Percentiles rank a stretch among this genome's conserved stretches.
These are phyloP conservation scores for Littorina saxatilis DNA, from an alignment of 1,140 invertebrate genomes.

Conservation along the genomic window DNA sequence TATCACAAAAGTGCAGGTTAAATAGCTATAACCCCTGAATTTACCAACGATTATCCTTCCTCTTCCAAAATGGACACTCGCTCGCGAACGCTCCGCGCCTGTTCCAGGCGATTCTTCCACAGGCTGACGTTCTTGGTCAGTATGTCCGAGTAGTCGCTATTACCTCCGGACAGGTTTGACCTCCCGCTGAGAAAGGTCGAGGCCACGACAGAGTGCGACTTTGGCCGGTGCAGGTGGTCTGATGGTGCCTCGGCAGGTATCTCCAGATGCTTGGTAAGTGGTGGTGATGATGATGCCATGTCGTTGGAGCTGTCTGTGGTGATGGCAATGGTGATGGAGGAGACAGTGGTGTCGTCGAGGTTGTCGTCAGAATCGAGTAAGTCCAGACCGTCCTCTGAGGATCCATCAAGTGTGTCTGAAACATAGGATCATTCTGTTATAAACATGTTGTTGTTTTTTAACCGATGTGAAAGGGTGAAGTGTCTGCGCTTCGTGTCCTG, in stretches of 20 bases:
- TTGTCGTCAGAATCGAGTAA: background rate
- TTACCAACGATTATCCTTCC: background rate
- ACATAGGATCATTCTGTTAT: background rate
- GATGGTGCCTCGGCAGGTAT: background rate
- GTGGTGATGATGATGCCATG: background rate
- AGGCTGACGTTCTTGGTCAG: constrained; percentile 25
- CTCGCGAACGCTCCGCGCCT: background rate
- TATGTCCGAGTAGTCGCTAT: constrained; percentile 27
- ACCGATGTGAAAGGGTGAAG: too few species aligned
- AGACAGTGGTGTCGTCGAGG: background rate
- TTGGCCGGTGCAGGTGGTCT: background rate
- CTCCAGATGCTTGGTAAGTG: background rate
- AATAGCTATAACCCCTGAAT: too few species aligned
- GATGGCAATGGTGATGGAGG: background rate
- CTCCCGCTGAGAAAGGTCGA: background rate
- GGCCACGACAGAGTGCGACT: constrained; percentile 28
- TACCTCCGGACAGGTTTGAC: background rate
- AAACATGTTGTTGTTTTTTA: too few species aligned
- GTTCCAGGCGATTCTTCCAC: constrained; percentile 22
- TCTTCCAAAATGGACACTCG: constrained; percentile 7
- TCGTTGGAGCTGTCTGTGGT: background rate
- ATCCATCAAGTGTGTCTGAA: constrained; percentile 15
- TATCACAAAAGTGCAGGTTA: too few species aligned
- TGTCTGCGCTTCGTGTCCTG: too few species aligned
- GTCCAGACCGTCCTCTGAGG: constrained; percentile 25